Evolutionary conservation across 2,113 vertebrate genomes (phyloP).

Genomic region (Scomber colias): DNA sequence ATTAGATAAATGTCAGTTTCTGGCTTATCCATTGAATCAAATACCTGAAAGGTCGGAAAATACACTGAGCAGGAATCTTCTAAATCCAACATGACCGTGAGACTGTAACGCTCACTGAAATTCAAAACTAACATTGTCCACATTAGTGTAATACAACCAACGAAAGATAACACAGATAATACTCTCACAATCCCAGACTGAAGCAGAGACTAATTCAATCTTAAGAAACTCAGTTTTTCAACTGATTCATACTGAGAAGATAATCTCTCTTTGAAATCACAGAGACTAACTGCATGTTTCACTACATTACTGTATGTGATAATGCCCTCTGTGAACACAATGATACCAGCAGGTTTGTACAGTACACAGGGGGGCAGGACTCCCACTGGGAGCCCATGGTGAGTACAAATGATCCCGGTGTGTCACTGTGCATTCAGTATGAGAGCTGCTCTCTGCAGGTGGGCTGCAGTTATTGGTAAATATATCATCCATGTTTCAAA

Average conservation of each 20-base stretch:
- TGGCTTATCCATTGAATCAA: too few relatives aligned
- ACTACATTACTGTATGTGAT: background rate
- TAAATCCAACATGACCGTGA: too few relatives aligned
- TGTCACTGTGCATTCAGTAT: conserved; percentile 43
- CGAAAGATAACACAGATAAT: too few relatives aligned
- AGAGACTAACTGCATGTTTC: background rate
- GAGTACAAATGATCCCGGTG: conserved; percentile 53
- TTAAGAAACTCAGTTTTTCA: background rate
- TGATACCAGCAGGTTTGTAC: conserved; percentile 24
- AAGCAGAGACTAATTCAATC: background rate
- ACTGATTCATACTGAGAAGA: background rate
- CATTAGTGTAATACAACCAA: too few relatives aligned
- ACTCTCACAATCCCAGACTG: background rate
- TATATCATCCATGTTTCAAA: conserved; percentile 43
- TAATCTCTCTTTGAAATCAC: background rate
- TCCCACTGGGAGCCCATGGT: conserved; percentile 44
- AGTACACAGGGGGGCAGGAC: conserved; percentile 24
- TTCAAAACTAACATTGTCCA: too few relatives aligned
- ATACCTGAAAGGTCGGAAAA: too few relatives aligned
- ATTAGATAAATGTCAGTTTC: too few relatives aligned
- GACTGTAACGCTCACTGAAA: too few relatives aligned
- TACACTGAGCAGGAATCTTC: too few relatives aligned
- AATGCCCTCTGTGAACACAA: conserved; percentile 24
- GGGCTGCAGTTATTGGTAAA: conserved; percentile 47
- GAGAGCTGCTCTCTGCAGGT: conserved; percentile 55